These are phyloP conservation scores for Stenurella melanura DNA, from an alignment of 2,888 invertebrate genomes.

Conservation along the genomic window DNA sequence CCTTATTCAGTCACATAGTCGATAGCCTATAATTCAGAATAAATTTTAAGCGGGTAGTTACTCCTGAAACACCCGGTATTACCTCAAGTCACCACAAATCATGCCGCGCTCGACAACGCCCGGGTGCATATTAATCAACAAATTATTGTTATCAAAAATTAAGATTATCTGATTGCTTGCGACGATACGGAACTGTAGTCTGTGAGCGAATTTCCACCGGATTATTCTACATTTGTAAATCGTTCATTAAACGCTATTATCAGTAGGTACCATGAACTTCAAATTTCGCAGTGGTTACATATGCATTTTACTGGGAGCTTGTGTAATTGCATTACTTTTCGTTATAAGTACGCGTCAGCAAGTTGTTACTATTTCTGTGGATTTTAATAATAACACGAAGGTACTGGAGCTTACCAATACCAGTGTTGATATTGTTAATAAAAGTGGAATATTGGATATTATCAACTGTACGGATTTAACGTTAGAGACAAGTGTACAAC, in stretches of 20 bases:
- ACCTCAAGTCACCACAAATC: no score
- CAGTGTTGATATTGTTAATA: neutral
- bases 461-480: conserved; percentile 44
- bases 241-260: neutral
- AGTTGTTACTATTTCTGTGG: neutral
- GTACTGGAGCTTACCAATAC: neutral
- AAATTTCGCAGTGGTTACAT: conserved; percentile 18
- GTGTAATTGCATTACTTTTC: neutral
- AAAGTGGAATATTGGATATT: conserved; percentile 6
- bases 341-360: neutral
- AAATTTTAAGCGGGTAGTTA: no score
- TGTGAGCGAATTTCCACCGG: conserved; percentile 1
- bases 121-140: neutral
- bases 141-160: conserved; percentile 1
- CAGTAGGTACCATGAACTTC: neutral
- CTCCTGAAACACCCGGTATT: no score
- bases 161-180: conserved; percentile 3
- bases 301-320: neutral
- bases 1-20: no score
- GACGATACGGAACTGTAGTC: neutral
- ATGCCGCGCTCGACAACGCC: neutral
- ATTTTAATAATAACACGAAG: neutral
- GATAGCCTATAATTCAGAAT: no score
- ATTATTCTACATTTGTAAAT: neutral
- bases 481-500: conserved; percentile 43